Conservation (phyloP, 2,888 invertebrate genomes). For the Ornithoptera priamus region DNA sequence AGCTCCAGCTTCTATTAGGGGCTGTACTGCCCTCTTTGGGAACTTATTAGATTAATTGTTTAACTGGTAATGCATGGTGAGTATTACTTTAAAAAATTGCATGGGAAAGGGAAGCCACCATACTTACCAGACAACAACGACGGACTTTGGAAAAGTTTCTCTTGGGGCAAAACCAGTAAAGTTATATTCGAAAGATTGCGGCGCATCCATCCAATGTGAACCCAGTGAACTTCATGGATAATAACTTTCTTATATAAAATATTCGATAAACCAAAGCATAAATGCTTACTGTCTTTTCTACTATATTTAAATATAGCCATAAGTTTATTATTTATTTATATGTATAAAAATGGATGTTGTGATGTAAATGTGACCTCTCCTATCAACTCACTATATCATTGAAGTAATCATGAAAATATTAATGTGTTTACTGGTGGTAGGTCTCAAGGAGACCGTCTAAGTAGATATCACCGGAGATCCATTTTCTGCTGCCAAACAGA, state of each 20-base stretch:
- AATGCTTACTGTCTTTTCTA: neutral
- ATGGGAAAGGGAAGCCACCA: no score
- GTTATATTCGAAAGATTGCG: neutral
- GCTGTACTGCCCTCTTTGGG: no score
- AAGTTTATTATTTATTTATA: neutral
- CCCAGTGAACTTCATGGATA: neutral
- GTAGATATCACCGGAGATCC: no score
- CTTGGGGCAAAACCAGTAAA: neutral
- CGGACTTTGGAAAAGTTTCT: neutral
- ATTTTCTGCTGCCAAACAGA: no score
- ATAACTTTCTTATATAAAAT: neutral
- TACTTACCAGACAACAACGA: no score
- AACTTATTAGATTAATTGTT: neutral
- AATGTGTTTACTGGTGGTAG: neutral
- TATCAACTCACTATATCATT: neutral
- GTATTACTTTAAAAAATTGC: neutral
- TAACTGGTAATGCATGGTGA: neutral
- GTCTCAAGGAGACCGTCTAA: no score
- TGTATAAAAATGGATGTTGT: neutral
- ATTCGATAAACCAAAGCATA: conserved; percentile 20
- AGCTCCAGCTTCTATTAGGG: no score
- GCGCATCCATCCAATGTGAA: neutral
- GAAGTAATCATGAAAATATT: neutral
- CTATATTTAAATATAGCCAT: neutral
- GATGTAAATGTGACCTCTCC: neutral